Base-by-base conservation (phyloP, 2,888 invertebrate genomes). In the Muscina levida region DNA sequence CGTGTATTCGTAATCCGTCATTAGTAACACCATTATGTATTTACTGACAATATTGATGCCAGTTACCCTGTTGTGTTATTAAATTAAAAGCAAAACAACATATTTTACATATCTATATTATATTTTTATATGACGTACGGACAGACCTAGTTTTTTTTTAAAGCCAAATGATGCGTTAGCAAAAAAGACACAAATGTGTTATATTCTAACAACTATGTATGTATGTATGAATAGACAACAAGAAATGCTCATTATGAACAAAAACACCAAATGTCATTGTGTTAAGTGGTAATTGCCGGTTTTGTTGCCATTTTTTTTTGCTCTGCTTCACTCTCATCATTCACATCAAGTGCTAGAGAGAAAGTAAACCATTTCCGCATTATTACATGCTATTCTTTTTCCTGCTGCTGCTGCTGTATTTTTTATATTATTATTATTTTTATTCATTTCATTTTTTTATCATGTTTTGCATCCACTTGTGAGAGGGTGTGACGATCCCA, bases 341-440 rank as follows among this genome's bases (percentile, higher is more conserved):
- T 62, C 39, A 62, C 62, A 31, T 31, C 62, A 22, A 42, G 42
- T 62, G 42, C 62, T 62, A 39, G 42, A 5, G 42, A 5, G 39
- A 39, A 62, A 62, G 62, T 62, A 62, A 62, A 39, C 22, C 62
- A 62, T 62, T 62, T 62, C 62, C 62, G 62, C 42, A 39, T 62
- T 62, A 42, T 62, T 42, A 39, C 42, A 31, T 31, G 4, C 31
- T 31, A 8, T 31, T 31, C 31, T 24, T 56, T 26, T n/a, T 11
- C 42, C 22, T 62, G 17, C 39, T 13, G 15, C 3, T 19, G 19
- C 19, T 15, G 17, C 19, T 10, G 22, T 37, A 37, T 37, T 37
- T 37, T 37, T 37, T 8, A 8, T 44, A 44, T 44, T 44, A 44
- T 44, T 44, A n/a, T 44, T 44, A n/a, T 44, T 44, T 8, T n/a